These are phyloP conservation scores for Hiodon tergisus DNA, from an alignment of 2,113 vertebrate species.

Conservation along the genomic window DNA sequence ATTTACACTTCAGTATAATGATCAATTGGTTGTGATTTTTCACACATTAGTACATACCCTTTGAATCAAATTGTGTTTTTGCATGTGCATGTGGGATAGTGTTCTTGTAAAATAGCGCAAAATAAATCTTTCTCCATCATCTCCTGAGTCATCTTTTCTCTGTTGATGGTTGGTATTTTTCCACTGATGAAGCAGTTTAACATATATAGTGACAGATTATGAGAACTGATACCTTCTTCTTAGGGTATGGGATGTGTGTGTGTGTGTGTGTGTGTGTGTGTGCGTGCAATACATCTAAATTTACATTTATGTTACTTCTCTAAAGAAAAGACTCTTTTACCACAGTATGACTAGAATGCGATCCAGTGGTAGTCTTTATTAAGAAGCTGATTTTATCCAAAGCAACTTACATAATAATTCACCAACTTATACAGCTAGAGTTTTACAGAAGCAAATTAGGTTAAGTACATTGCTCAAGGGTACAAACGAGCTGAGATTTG, in stretches of 20 bases:
- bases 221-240: not conserved
- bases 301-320: not conserved
- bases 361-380: not conserved
- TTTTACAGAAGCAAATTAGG: too few relatives aligned
- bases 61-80: not conserved
- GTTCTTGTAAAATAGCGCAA: slow-evolving; percentile 20
- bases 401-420: not conserved
- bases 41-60: too few relatives aligned
- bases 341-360: not conserved
- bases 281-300: not conserved
- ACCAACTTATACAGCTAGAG: not conserved
- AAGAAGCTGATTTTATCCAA: not conserved
- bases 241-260: not conserved
- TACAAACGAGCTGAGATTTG: too few relatives aligned
- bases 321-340: slow-evolving; percentile 35
- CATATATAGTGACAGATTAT: slow-evolving; percentile 18
- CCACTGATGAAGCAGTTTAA: slow-evolving; percentile 10
- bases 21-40: too few relatives aligned
- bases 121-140: not conserved
- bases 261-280: slow-evolving; percentile 20
- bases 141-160: slow-evolving; percentile 31
- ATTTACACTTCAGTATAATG: too few relatives aligned
- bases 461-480: too few relatives aligned
- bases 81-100: slow-evolving; percentile 25
- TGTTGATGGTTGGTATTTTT: slow-evolving; percentile 35